phyloP scores from a whole-genome alignment of 2,113 vertebrate species.

The Lophochroa leadbeateri region DNA sequence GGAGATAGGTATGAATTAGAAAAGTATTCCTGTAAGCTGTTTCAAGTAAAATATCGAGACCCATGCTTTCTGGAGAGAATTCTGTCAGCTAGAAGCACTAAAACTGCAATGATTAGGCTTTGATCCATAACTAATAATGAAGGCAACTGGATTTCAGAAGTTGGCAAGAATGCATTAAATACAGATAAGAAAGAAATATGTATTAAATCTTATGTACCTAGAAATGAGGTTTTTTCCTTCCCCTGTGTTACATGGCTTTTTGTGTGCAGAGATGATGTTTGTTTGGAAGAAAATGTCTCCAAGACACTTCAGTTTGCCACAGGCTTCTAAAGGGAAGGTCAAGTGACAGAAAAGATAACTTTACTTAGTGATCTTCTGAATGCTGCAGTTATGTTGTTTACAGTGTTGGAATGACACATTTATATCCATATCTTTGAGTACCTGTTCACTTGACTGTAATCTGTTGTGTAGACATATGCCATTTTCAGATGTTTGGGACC shows the following conservation, averaged over 20 bases:
- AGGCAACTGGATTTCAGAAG: neutral
- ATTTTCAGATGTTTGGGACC: neutral
- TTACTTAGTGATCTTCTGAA: neutral
- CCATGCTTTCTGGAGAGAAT: neutral
- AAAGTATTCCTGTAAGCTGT: neutral
- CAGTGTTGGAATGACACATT: neutral
- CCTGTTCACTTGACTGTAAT: neutral
- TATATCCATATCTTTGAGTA: neutral
- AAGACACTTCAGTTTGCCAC: neutral
- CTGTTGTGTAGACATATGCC: neutral
- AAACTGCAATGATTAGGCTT: neutral
- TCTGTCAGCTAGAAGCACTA: neutral
- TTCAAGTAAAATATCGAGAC: neutral
- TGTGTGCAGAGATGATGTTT: neutral
- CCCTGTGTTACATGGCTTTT: neutral
- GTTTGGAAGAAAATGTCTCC: neutral
- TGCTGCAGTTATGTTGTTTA: rapidly evolving
- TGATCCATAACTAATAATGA: neutral
- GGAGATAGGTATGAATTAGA: neutral
- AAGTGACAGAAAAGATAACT: neutral
- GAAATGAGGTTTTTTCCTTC: neutral
- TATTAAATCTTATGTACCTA: neutral
- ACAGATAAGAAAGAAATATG: neutral
- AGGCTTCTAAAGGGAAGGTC: neutral
- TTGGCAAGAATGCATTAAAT: neutral